phyloP scores from a whole-genome alignment of 2,113 vertebrate genomes.

The Craseonycteris thonglongyai region DNA sequence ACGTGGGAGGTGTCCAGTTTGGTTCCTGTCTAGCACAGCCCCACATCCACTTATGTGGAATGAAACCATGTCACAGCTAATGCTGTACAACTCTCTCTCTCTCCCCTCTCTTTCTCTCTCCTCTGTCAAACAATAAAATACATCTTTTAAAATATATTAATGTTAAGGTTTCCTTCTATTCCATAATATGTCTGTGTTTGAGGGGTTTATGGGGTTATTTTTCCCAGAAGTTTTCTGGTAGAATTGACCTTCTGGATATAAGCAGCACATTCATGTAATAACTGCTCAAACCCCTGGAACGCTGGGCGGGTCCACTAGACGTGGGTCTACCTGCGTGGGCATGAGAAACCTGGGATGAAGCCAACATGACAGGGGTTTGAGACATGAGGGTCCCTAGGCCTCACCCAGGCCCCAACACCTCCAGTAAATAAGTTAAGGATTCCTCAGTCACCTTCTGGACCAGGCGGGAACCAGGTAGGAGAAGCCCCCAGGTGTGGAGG shows the following conservation, averaged over 20 bases:
- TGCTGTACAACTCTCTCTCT: too few relatives aligned
- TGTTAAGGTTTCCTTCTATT: not conserved
- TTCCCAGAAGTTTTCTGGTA: not conserved
- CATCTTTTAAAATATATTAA: too few relatives aligned
- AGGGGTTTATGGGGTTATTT: not conserved
- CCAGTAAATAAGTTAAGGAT: not conserved
- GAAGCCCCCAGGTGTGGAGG: not conserved
- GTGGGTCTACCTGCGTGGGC: not conserved
- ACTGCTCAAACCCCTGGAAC: not conserved
- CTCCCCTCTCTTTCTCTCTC: too few relatives aligned
- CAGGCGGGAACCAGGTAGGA: not conserved
- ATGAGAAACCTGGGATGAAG: not conserved
- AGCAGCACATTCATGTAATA: not conserved
- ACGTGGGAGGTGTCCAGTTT: too few relatives aligned
- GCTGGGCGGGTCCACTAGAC: too few relatives aligned
- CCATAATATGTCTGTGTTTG: not conserved
- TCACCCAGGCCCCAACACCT: not conserved
- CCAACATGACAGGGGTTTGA: not conserved
- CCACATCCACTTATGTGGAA: too few relatives aligned
- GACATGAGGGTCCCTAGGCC: not conserved
- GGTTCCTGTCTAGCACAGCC: too few relatives aligned
- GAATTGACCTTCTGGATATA: not conserved
- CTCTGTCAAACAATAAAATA: too few relatives aligned
- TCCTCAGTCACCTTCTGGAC: not conserved
- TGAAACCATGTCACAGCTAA: too few relatives aligned